Base-by-base conservation (phyloP, 2,888 invertebrate species). In the Lasioglossum calceatum region DNA sequence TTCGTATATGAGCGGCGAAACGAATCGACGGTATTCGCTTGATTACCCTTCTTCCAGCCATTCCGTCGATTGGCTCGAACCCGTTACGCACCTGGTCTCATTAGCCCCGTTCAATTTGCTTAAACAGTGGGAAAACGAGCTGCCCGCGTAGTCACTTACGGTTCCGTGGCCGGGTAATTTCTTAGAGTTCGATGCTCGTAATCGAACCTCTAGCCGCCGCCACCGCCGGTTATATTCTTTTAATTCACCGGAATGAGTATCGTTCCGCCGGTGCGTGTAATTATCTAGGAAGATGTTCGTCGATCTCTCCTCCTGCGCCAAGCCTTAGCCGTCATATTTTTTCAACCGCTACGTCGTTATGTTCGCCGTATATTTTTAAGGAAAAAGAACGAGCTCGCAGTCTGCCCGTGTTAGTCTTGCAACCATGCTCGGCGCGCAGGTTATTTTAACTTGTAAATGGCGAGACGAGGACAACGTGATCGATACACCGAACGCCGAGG, bases 1-100 rank as follows among this genome's bases (percentile, higher is more conserved):
- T 91, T 90, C 86, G 83, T 83, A 86, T 89, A 88, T 87, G 85
- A 89, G 58, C 85, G 77, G 78, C 76, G 74, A 82, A 88, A 82
- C 85, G 85, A 85, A 90, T 82, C 86, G 84, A 39, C 70, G 84
- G 78, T 86, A 80, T 78, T 82, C 86, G 85, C 82, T 75, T 83
- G 89, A 86, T 90, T 89, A 88, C 88, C 80, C 81, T 82, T 77
- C 77, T 86, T 74, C 32, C 64, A 58, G 74, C 85, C 81, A 36
- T 75, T 80, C 78, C 71, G 61, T 50, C 80, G 81, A 83, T 72
- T 58, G 70, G 78, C 27, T 27, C 79, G 64, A 44, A 23, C 72
- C 77, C 82, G 84, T 72, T 54, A 84, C 81, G 79, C 87, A 86
- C 84, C 88, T 86, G 89, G 79, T 80, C 82, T 86, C 82, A 71